A percentile compares a stretch with the other conserved stretches of the same genome.
These are phyloP conservation scores for Hyppa rectilinea DNA, from an alignment of 2,888 invertebrate species.

Conservation along the genomic window DNA sequence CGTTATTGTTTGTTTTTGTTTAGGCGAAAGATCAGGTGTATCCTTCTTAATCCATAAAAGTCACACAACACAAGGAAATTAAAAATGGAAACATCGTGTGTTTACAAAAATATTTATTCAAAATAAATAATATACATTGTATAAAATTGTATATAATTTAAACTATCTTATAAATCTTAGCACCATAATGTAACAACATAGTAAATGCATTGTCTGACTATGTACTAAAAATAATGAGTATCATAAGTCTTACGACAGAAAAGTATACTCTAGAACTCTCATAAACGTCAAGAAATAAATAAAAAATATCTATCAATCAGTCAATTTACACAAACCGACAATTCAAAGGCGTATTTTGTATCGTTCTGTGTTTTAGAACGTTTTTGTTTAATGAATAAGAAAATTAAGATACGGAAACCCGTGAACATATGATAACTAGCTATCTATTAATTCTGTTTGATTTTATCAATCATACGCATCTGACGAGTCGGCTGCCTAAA, in stretches of 20 bases:
- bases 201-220: slow-evolving; percentile 89
- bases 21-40: no score
- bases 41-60: not conserved
- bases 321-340: slow-evolving; percentile 64
- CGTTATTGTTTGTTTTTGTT: not conserved
- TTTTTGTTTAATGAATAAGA: not conserved
- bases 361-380: slow-evolving; percentile 18
- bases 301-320: slow-evolving; percentile 57
- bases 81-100: not conserved
- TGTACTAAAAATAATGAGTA: slow-evolving; percentile 81
- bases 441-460: not conserved
- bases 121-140: slow-evolving; percentile 62
- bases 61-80: not conserved
- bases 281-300: slow-evolving; percentile 44
- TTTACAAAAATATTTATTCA: slow-evolving; percentile 48
- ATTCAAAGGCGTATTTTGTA: slow-evolving; percentile 59
- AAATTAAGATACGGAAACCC: not conserved
- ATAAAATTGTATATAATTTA: slow-evolving; percentile 40
- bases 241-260: slow-evolving; percentile 72
- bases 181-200: slow-evolving; percentile 80
- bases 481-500: slow-evolving; percentile 63
- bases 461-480: slow-evolving; percentile 46
- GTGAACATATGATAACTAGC: not conserved
- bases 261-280: slow-evolving; percentile 49
- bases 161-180: slow-evolving; percentile 70